Conservation (phyloP, 2,113 vertebrate genomes). For the Elaphurus davidianus region DNA sequence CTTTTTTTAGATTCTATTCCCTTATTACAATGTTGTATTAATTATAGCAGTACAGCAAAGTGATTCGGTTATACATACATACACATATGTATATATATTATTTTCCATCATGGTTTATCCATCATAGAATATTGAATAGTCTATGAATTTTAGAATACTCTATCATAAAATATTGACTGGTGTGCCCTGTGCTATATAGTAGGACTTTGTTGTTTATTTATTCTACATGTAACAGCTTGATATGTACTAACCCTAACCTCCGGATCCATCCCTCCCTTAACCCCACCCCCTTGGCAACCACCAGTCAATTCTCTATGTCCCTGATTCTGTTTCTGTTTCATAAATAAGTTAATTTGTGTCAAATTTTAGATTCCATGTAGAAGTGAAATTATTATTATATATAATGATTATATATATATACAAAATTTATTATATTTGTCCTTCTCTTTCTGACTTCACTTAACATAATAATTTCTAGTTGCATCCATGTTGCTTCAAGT, state of each 20-base stretch:
- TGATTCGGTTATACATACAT: not conserved
- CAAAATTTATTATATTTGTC: not conserved
- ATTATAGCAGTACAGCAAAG: not conserved
- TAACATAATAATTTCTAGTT: not conserved
- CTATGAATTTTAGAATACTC: not conserved
- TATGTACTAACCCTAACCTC: not conserved
- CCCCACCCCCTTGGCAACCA: not conserved
- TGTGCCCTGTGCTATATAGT: not conserved
- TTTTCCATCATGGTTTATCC: not conserved
- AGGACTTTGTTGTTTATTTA: not conserved
- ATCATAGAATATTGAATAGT: not conserved
- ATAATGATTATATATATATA: not conserved
- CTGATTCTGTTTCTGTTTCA: not conserved
- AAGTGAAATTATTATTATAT: not conserved
- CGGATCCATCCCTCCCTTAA: not conserved
- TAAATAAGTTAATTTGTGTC: not conserved
- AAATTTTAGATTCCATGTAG: not conserved
- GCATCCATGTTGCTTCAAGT: not conserved
- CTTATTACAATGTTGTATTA: not conserved
- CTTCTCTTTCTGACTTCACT: not conserved
- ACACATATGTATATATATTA: not conserved
- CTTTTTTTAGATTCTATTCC: not conserved
- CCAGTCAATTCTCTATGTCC: not conserved
- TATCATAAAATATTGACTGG: not conserved
- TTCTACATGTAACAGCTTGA: not conserved